These are phyloP conservation scores for Calidris pygmaea DNA, from an alignment of 2,113 vertebrate genomes.

Conservation along the genomic window DNA sequence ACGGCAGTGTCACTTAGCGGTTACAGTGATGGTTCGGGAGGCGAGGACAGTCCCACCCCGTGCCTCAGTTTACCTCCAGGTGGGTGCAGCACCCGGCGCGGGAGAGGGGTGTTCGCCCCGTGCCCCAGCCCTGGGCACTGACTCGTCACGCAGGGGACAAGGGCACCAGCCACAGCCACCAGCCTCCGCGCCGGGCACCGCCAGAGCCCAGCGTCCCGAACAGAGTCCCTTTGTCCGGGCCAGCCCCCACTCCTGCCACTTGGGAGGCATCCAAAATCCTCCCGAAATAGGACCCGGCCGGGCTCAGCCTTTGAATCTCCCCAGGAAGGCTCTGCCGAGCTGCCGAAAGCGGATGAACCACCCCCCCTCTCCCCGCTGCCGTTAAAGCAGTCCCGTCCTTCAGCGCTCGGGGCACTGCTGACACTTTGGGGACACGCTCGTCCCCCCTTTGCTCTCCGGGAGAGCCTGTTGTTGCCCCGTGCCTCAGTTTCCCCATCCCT, in stretches of 20 bases:
- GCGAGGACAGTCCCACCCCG: background rate
- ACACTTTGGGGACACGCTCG: background rate
- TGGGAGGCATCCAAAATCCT: conserved; percentile 34
- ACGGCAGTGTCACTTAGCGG: conserved; percentile 24
- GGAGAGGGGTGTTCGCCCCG: background rate
- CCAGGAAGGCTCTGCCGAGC: background rate
- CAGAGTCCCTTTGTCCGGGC: conserved; percentile 42
- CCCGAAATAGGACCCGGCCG: background rate
- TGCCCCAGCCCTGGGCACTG: background rate
- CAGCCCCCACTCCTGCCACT: background rate
- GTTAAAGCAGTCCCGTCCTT: background rate
- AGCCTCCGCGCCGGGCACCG: background rate
- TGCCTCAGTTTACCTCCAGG: background rate
- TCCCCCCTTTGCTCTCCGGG: background rate
- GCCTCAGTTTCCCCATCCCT: background rate
- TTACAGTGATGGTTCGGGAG: background rate
- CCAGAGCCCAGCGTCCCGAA: background rate
- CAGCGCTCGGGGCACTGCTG: fast-evolving
- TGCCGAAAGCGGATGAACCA: background rate
- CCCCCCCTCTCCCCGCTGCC: no score
- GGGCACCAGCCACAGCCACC: background rate
- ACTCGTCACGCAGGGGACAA: fast-evolving
- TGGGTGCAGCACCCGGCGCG: fast-evolving
- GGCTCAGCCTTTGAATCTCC: background rate
- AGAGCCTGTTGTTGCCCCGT: fast-evolving